Evolutionary conservation across 2,113 vertebrate genomes (phyloP).

Genomic region (Cathartes aura): DNA sequence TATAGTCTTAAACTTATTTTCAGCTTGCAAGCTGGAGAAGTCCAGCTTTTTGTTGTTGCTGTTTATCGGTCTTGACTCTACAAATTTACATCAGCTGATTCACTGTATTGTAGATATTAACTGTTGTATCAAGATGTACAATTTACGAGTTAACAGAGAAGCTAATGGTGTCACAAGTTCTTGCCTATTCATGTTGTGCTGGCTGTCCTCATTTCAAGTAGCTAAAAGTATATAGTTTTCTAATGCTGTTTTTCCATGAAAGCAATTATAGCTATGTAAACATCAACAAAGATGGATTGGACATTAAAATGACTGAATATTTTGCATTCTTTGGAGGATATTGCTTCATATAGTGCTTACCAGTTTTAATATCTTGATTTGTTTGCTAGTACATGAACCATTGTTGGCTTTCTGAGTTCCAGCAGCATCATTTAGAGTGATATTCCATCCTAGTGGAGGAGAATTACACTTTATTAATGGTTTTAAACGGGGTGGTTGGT

Average conservation of each 20-base stretch:
- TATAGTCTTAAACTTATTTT: background rate
- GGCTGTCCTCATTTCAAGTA: background rate
- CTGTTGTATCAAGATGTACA: background rate
- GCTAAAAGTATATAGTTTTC: background rate
- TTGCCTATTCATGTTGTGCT: background rate
- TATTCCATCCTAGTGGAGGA: background rate
- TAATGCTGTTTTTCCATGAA: background rate
- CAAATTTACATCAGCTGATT: background rate
- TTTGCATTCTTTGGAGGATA: background rate
- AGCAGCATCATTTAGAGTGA: background rate
- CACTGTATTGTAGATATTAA: background rate
- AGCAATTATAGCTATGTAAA: background rate
- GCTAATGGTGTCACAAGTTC: background rate
- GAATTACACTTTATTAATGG: background rate
- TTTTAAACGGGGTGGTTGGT: background rate
- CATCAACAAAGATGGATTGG: background rate
- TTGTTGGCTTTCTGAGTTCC: background rate
- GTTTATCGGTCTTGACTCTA: background rate
- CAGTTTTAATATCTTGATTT: background rate
- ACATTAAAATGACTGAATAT: background rate
- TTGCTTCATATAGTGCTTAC: background rate
- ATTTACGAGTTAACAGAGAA: background rate
- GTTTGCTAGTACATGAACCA: background rate
- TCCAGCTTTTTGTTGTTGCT: background rate
- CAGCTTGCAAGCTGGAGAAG: background rate